Evolutionary conservation across 2,888 invertebrate genomes (phyloP), one percentile per base, ranked within the genome.

Genomic region (Amblyteles armatorius): DNA sequence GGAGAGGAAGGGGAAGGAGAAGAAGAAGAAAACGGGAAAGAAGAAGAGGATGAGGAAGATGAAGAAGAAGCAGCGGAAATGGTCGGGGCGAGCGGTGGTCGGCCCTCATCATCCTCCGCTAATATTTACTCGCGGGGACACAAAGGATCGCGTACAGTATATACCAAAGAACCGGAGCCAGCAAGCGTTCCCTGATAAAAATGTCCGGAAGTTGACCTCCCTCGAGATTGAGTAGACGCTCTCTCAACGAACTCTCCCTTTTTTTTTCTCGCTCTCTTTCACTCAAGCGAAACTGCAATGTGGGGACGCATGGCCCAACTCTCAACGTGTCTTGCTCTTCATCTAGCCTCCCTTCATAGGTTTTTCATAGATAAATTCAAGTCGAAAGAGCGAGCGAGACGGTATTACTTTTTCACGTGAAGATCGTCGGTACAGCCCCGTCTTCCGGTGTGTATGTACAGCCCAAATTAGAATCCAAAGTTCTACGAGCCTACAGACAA

Each of bases 71-170:
- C 82, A 79, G 78, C 65, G 71, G 67, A 73, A 80, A 79, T 69
- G 69, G 74, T 55, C 40, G 84, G 83, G 72, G 55, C 19, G 67
- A 44, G 82, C 67, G 79, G 78, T 83, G 79, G 82, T 83, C 84
- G 78, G 84, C 87, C 85, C 91, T 93, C 93, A 93, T 93, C 92
- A 93, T 92, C 90, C 92, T 92, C 91, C 88, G 91, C 93, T 89
- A 93, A 93, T 93, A 93, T 93, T 93, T 93, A 90, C 93, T 86
- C 86, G 84, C 81, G 88, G 82, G 84, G 86, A 87, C 89, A 92
- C 92, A 93, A 93, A 93, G 89, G 80, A 79, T 79, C 48, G 78
- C 69, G 73, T 76, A 79, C 81, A 68, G 68, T 83, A 83, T 86
- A 84, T 80, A 85, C 74, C 63, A 87, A 90, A 90, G 89, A 87